Base-by-base conservation (phyloP, 2,888 invertebrate genomes). In the Julus scanicus region DNA sequence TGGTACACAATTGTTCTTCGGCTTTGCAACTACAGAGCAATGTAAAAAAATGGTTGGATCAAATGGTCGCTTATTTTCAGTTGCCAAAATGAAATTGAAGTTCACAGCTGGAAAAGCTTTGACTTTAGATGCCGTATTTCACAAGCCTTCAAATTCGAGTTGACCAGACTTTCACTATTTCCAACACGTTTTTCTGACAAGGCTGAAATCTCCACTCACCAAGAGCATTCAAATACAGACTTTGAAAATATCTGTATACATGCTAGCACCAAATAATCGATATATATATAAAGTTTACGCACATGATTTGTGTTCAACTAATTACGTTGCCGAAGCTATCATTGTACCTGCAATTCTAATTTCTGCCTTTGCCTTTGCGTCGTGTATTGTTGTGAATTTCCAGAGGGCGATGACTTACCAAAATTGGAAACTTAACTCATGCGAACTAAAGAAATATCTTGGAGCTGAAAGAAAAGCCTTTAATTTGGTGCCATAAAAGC, bases 401-500 rank as follows among this genome's bases (percentile, higher is more conserved):
- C 63, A 63, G 63, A 63, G 63, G 63, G 63, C 20, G 63, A 63
- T 63, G 63, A 63, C 63, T 63, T 63, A 6, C 20, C 63, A 4
- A 63, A n/a, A 20, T 9, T 63, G n/a, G 57, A 20, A 63, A 63
- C 63, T 63, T 20, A 63, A 20, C n/a, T 63, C 20, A 63, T 20
- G 63, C 11, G 63, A 63, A 63, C 63, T 20, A 20, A 63, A 20
- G 63, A 63, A 63, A 63, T 63, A 63, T 63, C 63, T 63, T 2
- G 2, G 20, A 63, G 20, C 63, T 20, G 20, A 63, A 63, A 63
- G 63, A 63, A 63, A 63, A 63, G 63, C 20, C 20, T 63, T 20
- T 63, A 63, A 63, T 63, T 63, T 63, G 63, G 63, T n/a, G 20
- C 63, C 63, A 63, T 63, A 63, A 63, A 63, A 63, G 63, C 20